Evolutionary conservation across 2,888 invertebrate species (phyloP), one percentile per base, ranked within the genome.

Genomic region (Ophion slaviceki): DNA sequence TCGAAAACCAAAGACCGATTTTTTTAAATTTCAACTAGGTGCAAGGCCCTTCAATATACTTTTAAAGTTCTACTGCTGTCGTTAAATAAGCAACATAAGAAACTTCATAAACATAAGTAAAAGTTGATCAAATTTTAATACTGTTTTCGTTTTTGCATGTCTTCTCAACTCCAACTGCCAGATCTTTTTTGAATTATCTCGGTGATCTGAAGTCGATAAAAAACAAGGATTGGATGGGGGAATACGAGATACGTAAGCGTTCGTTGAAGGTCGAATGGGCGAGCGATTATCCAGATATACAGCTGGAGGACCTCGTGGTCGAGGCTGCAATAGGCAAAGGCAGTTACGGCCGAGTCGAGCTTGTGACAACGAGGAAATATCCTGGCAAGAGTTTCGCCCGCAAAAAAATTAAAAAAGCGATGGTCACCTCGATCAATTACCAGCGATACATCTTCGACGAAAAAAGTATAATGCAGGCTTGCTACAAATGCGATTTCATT

Each of bases 311-410:
- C 90, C 94, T 99, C 87, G 96, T 97, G 89, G 96, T 97, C 77
- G 95, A 98, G 11, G 97, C 97, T 32, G 98, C 98, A 0, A 95
- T 99, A 89, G 99, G 99, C 1, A 97, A 98, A 11, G 99, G 99
- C 2, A 98, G 98, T 0, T 98, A 98, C 92, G 98, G 98, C 0
- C 95, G 97, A n/a, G 98, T 98, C 0, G 98, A 97, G 92, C 95
- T 98, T 86, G 93, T 94, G 0, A 89, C 90, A 10, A 88, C 92
- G 11, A 86, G 86, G 8, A 88, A 95, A 1, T 86, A 89, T 75
- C 85, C 92, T 57, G 80, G 91, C 81, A 80, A 90, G 14, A 93
- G 94, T 75, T 96, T 95, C 90, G 96, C 96, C 0, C 92, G 96
- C 86, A 96, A 96, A 92, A 96, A 95, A 90, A 94, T 96, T 82